Conservation (phyloP, 2,888 invertebrate species). For the Archips crataeganus region DNA sequence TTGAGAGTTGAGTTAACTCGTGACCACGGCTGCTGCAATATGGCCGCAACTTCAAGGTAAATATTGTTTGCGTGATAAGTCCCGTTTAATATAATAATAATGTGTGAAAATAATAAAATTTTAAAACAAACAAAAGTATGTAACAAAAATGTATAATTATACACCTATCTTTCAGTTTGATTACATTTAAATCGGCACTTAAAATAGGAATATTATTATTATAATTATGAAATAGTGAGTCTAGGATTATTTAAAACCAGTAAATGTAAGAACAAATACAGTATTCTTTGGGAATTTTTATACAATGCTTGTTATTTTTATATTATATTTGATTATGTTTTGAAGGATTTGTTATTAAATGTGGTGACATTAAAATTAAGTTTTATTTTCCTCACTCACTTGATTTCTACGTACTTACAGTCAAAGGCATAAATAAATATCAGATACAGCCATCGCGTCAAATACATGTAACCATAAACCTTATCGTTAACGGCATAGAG, state of each 20-base stretch:
- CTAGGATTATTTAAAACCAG: slow-evolving; percentile 21
- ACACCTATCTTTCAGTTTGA: background rate
- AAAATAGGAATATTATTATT: slow-evolving; percentile 14
- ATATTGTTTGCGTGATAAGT: no score
- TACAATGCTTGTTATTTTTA: slow-evolving; percentile 49
- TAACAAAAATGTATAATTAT: background rate
- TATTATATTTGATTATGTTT: slow-evolving; percentile 43
- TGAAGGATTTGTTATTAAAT: slow-evolving; percentile 43
- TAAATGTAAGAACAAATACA: slow-evolving; percentile 34
- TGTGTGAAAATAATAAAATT: no score
- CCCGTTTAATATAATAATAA: no score
- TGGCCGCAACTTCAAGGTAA: no score
- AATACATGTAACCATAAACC: no score
- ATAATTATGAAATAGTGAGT: slow-evolving; percentile 25
- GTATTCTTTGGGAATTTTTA: slow-evolving; percentile 47
- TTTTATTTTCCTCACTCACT: background rate
- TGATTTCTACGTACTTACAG: background rate
- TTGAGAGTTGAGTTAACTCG: no score
- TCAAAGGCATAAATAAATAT: no score
- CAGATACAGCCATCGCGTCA: no score
- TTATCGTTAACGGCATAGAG: no score
- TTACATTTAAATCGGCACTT: slow-evolving; percentile 4
- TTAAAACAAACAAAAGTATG: slow-evolving; percentile 4
- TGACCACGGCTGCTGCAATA: no score
- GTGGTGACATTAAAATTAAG: background rate